Evolutionary conservation across 2,888 invertebrate genomes (phyloP).

Genomic region (Philereme vetulata): DNA sequence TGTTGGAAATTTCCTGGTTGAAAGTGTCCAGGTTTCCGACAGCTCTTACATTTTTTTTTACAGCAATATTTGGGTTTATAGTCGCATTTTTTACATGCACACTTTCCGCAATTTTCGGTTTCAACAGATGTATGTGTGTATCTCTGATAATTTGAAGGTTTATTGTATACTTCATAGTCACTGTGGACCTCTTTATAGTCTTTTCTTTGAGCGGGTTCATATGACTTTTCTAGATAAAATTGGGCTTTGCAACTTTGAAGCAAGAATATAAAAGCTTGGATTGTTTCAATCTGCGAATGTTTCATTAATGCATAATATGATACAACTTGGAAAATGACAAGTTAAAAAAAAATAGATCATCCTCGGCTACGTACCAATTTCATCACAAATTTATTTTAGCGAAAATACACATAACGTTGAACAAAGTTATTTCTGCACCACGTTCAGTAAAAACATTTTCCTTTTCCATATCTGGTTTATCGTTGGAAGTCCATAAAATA

Average conservation of each 20-base stretch:
- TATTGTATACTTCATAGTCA: slow-evolving; percentile 5
- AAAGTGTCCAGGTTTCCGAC: background rate
- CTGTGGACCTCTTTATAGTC: slow-evolving; percentile 1
- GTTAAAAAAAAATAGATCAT: background rate
- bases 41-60: slow-evolving; percentile 9
- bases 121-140: slow-evolving; percentile 1
- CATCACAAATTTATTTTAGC: slow-evolving; percentile 17
- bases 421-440: background rate
- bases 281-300: slow-evolving; percentile 16
- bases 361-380: slow-evolving; percentile 19
- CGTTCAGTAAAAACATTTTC: slow-evolving; percentile 5
- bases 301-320: background rate
- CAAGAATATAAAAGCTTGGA: slow-evolving; percentile 13
- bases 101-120: slow-evolving; percentile 2
- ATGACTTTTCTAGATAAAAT: slow-evolving; percentile 1
- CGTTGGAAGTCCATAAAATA: too few species aligned
- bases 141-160: slow-evolving; percentile 1
- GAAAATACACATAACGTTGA: slow-evolving; percentile 1
- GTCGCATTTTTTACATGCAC: slow-evolving; percentile 14
- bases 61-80: slow-evolving; percentile 14
- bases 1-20: slow-evolving; percentile 1
- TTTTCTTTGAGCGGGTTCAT: background rate
- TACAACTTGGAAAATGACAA: background rate
- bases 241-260: slow-evolving; percentile 9
- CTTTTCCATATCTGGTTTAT: background rate